Percentiles rank a stretch among this genome's conserved stretches.
These are phyloP conservation scores for Trypoxylus dichotomus DNA, from an alignment of 1,140 invertebrate genomes.

Conservation along the genomic window DNA sequence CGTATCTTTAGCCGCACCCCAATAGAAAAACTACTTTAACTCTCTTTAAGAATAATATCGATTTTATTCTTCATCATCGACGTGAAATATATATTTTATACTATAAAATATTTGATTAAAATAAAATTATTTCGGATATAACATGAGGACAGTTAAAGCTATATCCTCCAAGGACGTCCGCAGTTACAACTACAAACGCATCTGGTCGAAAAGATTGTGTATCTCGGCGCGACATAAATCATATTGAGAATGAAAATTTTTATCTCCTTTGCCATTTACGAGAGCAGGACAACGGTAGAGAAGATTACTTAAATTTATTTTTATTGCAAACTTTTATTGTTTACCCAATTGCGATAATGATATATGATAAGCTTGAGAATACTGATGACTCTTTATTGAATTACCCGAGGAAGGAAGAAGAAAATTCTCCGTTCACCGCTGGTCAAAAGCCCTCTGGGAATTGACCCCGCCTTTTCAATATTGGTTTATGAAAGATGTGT, in stretches of 20 bases:
- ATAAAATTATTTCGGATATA: too few relatives aligned
- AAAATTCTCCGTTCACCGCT: not conserved
- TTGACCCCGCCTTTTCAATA: slow-evolving; percentile 33
- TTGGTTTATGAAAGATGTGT: slow-evolving; percentile 32
- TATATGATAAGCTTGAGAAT: slow-evolving; percentile 31
- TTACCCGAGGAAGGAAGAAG: slow-evolving; percentile 15
- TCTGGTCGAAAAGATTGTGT: not conserved
- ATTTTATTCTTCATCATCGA: too few relatives aligned
- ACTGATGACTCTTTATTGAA: slow-evolving; percentile 32
- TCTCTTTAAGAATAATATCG: not conserved
- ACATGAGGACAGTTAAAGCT: not conserved
- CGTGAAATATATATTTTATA: too few relatives aligned
- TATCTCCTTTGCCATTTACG: not conserved
- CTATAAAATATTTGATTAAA: too few relatives aligned
- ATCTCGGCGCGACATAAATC: not conserved
- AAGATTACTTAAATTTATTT: slow-evolving; percentile 19
- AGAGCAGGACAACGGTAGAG: not conserved
- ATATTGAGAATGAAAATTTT: not conserved
- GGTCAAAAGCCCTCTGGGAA: slow-evolving; percentile 27
- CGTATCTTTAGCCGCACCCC: not conserved
- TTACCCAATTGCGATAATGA: slow-evolving; percentile 29
- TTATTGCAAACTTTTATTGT: slow-evolving; percentile 22
- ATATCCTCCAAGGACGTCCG: not conserved
- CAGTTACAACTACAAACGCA: not conserved
- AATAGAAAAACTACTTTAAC: not conserved